phyloP scores from a whole-genome alignment of 2,797 vertebrate species.

The Naso thynnoides region DNA sequence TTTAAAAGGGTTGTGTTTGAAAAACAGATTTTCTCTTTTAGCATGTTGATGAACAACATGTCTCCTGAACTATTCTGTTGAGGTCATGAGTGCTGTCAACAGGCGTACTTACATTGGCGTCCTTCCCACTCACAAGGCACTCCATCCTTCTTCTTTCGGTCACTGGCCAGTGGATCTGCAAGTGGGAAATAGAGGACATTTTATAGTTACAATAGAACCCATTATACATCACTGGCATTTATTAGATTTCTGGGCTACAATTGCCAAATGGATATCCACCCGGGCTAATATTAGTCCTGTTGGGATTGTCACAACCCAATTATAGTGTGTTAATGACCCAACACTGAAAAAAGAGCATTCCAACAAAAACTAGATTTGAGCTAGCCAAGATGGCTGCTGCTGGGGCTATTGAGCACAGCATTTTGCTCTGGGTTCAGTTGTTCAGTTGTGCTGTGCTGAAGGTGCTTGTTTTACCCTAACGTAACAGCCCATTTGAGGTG shows the following conservation, averaged over 20 bases:
- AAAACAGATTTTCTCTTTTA: constrained; percentile 33
- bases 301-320: constrained; percentile 66
- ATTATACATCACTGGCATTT: constrained; percentile 70
- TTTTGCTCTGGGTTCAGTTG: constrained; percentile 30
- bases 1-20: neutral
- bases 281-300: constrained; percentile 63
- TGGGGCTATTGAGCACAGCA: constrained; percentile 31
- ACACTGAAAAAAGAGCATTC: constrained; percentile 40
- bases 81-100: constrained; percentile 28
- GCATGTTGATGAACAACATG: constrained; percentile 43
- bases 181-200: constrained; percentile 50
- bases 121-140: constrained; percentile 95
- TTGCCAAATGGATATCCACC: constrained; percentile 62
- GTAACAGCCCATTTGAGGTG: constrained; percentile 35
- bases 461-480: constrained; percentile 23
- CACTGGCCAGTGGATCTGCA: constrained; percentile 97
- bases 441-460: constrained; percentile 39
- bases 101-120: constrained; percentile 91
- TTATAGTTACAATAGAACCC: constrained; percentile 60
- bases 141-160: constrained; percentile 94
- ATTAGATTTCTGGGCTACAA: constrained; percentile 51
- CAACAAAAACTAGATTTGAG: constrained; percentile 57
- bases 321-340: constrained; percentile 58
- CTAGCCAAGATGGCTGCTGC: constrained; percentile 32
- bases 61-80: constrained; percentile 29